Evolutionary conservation across 2,113 vertebrate species (phyloP).

Genomic region (Chamaea fasciata): DNA sequence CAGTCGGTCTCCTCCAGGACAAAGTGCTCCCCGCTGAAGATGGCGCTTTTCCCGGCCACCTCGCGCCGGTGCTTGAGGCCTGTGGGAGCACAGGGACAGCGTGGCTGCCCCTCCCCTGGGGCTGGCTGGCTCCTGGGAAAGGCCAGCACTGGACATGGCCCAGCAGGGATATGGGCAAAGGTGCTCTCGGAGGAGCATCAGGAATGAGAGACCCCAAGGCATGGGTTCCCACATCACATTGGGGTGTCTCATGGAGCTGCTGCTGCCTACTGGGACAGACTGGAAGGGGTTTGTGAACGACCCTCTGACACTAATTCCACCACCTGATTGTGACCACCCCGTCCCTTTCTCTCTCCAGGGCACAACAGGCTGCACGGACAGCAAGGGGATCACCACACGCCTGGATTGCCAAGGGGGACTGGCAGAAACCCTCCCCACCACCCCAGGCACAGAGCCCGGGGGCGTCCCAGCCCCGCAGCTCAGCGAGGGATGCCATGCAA

Average conservation of each 20-base stretch:
- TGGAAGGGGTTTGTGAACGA: background rate
- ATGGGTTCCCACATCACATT: too few relatives aligned
- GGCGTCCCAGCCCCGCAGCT: background rate
- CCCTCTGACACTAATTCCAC: fast-evolving
- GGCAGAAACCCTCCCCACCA: background rate
- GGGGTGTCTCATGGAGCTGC: background rate
- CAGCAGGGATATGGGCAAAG: fast-evolving
- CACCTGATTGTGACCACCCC: fast-evolving
- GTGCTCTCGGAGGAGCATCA: background rate
- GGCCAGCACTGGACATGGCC: fast-evolving
- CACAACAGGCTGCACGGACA: background rate
- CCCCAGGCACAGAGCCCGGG: background rate
- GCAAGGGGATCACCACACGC: fast-evolving
- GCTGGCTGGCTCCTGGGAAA: background rate
- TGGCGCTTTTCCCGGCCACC: conserved; percentile 88
- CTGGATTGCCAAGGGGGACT: fast-evolving
- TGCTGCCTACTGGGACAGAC: background rate
- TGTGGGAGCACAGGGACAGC: conserved; percentile 11
- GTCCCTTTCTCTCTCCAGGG: background rate
- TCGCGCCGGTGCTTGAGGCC: conserved; percentile 90
- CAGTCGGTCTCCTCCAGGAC: conserved; percentile 96
- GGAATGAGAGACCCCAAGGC: background rate
- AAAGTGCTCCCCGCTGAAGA: conserved; percentile 88
- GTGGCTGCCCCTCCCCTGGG: background rate
- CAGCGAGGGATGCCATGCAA: background rate